Evolutionary conservation across 2,888 invertebrate species (phyloP).

Genomic region (Stenolophus ochropezus): DNA sequence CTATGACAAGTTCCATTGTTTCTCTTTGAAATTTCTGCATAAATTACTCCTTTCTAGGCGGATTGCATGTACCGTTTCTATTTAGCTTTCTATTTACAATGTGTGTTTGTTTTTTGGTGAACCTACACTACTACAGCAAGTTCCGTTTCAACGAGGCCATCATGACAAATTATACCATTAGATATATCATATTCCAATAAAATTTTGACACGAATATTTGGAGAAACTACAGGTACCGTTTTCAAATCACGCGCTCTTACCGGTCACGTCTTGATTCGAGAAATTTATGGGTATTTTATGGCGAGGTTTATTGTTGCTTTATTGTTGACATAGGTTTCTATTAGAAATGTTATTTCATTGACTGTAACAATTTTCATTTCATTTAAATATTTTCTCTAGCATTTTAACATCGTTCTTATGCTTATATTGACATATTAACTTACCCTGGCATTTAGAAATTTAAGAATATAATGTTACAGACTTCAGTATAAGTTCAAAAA

Average conservation of each 20-base stretch:
- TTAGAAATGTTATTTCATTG: neutral
- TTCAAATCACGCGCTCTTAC: neutral
- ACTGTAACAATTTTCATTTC: neutral
- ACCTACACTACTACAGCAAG: neutral
- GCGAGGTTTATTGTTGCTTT: neutral
- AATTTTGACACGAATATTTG: conserved; percentile 18
- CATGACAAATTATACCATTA: neutral
- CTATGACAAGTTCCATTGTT: neutral
- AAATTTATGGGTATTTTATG: neutral
- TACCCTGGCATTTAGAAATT: neutral
- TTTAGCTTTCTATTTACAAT: conserved; percentile 10
- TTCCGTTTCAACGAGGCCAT: neutral
- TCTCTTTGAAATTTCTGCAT: neutral
- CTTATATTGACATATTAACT: neutral
- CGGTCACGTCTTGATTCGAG: neutral
- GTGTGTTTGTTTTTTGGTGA: neutral
- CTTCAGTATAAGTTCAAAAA: neutral
- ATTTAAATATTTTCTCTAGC: neutral
- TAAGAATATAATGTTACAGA: neutral
- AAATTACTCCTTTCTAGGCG: neutral
- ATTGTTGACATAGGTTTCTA: neutral
- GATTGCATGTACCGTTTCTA: conserved; percentile 3
- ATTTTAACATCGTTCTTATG: neutral
- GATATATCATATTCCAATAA: neutral
- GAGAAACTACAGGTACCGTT: conserved; percentile 37